Evolutionary conservation across 53 echinoderm and acorn worm genomes (phyloP), one percentile per base, ranked within the genome.

Genomic region (Echinarachnius parma): DNA sequence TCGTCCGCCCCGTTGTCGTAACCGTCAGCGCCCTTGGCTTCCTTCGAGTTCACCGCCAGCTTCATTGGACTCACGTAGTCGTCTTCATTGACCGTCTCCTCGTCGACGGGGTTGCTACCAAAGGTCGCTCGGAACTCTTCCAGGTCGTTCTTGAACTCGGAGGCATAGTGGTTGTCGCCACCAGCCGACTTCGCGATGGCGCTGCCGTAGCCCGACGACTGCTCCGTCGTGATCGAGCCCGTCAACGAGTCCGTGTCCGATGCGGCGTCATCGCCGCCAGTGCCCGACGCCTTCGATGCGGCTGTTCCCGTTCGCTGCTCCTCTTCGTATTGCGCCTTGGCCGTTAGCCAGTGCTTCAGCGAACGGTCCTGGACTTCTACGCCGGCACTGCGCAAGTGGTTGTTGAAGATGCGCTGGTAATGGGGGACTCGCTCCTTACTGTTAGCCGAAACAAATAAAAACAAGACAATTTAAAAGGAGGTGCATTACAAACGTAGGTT

Each of bases 381-480:
- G 8, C 83, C 86, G 23, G 61, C 68, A 18, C 80, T 82, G 4
- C 81, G 84, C 27, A 93, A 65, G 5, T 66, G 60, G 23, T 62
- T 79, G 53, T 87, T 84, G 61, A 95, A 95, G 53, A 95, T 59
- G 29, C 88, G 85, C 53, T 90, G 82, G 34, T 95, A 95, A 48
- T 78, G 84, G 1, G 87, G 87, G 2, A 95, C 66, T 46, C 89
- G 77, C 31, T 83, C 81, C 76, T 95, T 95, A 29, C 96, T 95
- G 72, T 65, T n/a, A n/a, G n/a, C n/a, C n/a, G n/a, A n/a, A n/a
- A n/a, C n/a, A n/a, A n/a, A n/a, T n/a, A n/a, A n/a, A n/a, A n/a
- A n/a, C n/a, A n/a, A n/a, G n/a, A n/a, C n/a, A n/a, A n/a, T n/a
- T n/a, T n/a, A n/a, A n/a, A n/a, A n/a, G n/a, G n/a, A n/a, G n/a